Conservation (phyloP, 2,113 vertebrate species). For the Setophaga petechia region DNA sequence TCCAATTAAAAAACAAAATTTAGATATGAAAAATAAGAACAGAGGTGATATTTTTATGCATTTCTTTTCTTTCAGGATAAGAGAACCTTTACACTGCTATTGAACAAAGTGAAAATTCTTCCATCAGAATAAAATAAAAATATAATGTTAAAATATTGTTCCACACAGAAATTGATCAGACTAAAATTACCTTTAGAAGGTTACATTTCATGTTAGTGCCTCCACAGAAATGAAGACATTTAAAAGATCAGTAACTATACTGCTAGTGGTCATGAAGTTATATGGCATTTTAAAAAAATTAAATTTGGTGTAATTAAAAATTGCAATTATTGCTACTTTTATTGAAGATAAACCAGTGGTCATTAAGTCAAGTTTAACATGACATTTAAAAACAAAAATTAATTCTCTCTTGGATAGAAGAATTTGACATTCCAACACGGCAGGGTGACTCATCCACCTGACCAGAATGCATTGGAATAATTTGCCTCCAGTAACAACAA, state of each 20-base stretch:
- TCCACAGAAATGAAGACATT: background rate
- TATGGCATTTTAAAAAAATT: accelerated
- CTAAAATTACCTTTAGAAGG: background rate
- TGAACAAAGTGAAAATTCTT: background rate
- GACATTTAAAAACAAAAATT: background rate
- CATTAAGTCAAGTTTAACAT: background rate
- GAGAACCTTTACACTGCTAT: background rate
- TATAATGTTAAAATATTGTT: background rate
- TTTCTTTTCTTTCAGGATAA: background rate
- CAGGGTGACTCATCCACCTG: background rate
- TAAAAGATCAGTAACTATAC: background rate
- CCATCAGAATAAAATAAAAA: background rate
- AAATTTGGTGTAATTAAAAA: background rate
- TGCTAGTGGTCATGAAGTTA: background rate
- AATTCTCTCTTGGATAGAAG: background rate
- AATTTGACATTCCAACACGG: background rate
- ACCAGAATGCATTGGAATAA: background rate
- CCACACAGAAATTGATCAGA: background rate
- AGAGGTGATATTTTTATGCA: background rate
- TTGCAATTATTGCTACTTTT: background rate
- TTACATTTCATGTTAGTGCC: background rate
- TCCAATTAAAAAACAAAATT: background rate
- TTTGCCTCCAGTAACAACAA: background rate
- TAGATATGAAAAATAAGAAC: background rate
- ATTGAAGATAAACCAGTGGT: background rate